Evolutionary conservation across 2,797 vertebrate genomes (phyloP), one percentile per base, ranked within the genome.

Genomic region (Melanotaenia nigrans): DNA sequence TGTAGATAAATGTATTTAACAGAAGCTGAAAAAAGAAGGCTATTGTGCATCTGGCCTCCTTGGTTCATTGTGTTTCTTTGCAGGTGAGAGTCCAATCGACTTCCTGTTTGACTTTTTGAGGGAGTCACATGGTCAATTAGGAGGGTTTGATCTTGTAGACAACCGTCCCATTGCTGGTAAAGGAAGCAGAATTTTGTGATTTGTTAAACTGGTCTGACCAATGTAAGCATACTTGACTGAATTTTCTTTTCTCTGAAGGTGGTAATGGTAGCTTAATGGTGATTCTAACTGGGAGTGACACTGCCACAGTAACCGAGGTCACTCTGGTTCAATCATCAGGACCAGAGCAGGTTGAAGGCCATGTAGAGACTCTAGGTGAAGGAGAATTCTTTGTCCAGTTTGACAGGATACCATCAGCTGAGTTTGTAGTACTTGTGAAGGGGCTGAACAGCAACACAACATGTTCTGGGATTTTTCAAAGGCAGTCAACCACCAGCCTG

Each of bases 21-120:
- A 36, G 35, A 36, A 36, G 10, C 35, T 36, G 12, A 13, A 38
- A 38, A 38, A 13, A 38, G 10, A 36, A 36, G 10, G 35, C 11
- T 38, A 3, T 38, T 38, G 11, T 38, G 12, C 36, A 38, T 38
- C 36, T 13, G 12, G 36, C 36, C 11, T 38, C 12, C 11, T 38
- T 38, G 36, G 36, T 38, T 38, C 36, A 12, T 13, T 38, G 2
- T 38, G 6, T 36, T 36, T 36, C 35, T 36, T 73, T 61, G 12
- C 72, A 94, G 93, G 89, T 73, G 74, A 89, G 61, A 94, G 92
- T 71, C n/a, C 63, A 1, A 65, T 91, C 14, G 82, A 93, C 74
- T 92, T 94, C 78, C 68, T 92, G 38, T 92, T 92, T 83, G 73
- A 89, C 60, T 92, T 94, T 68, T 82, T 92, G 38, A 68, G 84